Evolutionary conservation across 2,113 vertebrate species (phyloP).

Genomic region (Athene noctua): DNA sequence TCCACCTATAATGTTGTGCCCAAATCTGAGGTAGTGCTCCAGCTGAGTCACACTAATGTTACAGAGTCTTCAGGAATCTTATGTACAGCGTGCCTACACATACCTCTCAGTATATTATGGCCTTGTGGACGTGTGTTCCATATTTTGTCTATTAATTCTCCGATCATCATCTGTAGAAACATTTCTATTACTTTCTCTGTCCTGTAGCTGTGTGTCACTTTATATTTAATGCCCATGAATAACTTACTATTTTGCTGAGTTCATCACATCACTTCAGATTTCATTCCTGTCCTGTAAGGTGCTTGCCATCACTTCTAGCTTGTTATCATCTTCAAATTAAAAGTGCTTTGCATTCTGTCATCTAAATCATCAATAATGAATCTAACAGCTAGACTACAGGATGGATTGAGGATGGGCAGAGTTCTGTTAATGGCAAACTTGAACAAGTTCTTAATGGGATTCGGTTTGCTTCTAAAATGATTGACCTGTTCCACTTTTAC

Average conservation of each 20-base stretch:
- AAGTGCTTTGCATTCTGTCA: background rate
- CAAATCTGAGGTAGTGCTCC: background rate
- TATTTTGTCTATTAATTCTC: background rate
- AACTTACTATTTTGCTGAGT: background rate
- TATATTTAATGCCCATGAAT: background rate
- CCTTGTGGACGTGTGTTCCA: background rate
- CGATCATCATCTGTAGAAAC: background rate
- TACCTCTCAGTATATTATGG: too few relatives aligned
- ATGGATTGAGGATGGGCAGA: background rate
- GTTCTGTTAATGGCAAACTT: background rate
- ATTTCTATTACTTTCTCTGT: background rate
- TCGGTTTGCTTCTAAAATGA: background rate
- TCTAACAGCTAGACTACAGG: background rate
- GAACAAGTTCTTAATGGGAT: background rate
- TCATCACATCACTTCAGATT: background rate
- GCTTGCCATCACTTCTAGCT: background rate
- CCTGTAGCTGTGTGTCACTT: background rate
- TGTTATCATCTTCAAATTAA: background rate
- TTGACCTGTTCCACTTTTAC: background rate
- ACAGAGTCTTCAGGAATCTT: background rate
- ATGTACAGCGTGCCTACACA: fast-evolving
- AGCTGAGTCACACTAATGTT: background rate
- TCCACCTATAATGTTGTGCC: background rate
- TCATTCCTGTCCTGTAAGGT: background rate
- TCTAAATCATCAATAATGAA: background rate